Conservation (phyloP, 2,888 invertebrate genomes). For the Branchinecta sandiegonensis region DNA sequence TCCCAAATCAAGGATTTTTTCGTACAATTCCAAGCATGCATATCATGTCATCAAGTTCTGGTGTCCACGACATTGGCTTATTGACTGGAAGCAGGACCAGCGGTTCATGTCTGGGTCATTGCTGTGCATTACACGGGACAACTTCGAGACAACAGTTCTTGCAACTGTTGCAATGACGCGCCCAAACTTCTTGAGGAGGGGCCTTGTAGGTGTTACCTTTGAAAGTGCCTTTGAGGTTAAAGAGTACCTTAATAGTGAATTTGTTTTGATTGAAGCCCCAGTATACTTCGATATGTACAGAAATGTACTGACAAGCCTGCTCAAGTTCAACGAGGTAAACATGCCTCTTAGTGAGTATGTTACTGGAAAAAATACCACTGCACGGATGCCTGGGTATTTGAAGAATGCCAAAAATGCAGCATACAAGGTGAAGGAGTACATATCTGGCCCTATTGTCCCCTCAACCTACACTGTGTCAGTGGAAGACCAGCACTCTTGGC, state of each 20-base stretch:
- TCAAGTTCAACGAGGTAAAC: conserved; percentile 40
- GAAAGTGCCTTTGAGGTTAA: conserved; percentile 26
- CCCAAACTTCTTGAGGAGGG: conserved; percentile 40
- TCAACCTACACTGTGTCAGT: background rate
- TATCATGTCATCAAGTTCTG: conserved; percentile 28
- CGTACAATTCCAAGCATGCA: conserved; percentile 23
- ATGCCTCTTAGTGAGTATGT: conserved; percentile 56
- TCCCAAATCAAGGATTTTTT: conserved; percentile 24
- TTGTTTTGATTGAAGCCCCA: conserved; percentile 57
- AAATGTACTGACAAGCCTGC: conserved; percentile 52
- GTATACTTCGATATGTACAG: conserved; percentile 69
- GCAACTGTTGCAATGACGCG: conserved; percentile 51
- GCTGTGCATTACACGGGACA: conserved; percentile 52
- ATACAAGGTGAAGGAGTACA: background rate
- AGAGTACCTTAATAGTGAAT: conserved; percentile 32
- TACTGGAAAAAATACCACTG: conserved; percentile 38
- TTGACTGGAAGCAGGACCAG: conserved; percentile 41
- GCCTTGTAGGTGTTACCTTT: conserved; percentile 40
- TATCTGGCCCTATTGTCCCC: background rate
- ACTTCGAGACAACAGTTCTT: conserved; percentile 51
- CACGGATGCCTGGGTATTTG: conserved; percentile 36
- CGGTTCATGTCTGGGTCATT: conserved; percentile 55
- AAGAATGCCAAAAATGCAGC: conserved; percentile 19
- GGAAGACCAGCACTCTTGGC: conserved; percentile 36
- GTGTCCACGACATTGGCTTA: conserved; percentile 31